Percentiles rank a stretch among this genome's conserved stretches.
These are phyloP conservation scores for Petroica traversi DNA, from an alignment of 2,113 vertebrate species.

Conservation along the genomic window DNA sequence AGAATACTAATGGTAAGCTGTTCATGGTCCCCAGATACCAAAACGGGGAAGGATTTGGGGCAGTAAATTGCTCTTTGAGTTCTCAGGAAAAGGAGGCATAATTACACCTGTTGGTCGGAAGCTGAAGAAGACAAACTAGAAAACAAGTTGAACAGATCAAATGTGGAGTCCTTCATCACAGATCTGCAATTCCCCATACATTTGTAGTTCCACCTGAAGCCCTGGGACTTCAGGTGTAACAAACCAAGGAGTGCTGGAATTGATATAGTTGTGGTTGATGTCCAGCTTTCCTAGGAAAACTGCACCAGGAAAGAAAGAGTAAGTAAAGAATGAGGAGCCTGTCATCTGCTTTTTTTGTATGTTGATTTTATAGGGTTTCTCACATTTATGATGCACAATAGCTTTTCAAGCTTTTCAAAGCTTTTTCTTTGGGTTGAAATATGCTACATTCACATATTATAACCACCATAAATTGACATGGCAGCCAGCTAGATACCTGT, in stretches of 20 bases:
- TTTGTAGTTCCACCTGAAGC: not conserved
- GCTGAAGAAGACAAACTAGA: not conserved
- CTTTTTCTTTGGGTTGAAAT: not conserved
- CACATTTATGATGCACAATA: not conserved
- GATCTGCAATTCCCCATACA: not conserved
- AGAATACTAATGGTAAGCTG: not conserved
- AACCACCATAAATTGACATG: not conserved
- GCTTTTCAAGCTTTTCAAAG: not conserved
- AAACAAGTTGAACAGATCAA: not conserved
- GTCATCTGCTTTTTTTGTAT: not conserved
- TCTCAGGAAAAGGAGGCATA: not conserved
- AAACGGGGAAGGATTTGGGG: not conserved
- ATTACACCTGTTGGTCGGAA: not conserved
- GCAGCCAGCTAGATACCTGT: not conserved
- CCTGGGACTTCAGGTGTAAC: not conserved
- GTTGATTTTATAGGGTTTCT: not conserved
- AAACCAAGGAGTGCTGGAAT: not conserved
- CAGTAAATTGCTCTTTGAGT: not conserved
- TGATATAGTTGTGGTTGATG: not conserved
- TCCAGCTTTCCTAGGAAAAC: not conserved
- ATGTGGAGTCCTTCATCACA: not conserved
- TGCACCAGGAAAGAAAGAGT: not conserved
- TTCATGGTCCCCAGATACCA: not conserved
- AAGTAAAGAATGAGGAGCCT: not conserved
- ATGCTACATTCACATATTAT: not conserved